Evolutionary conservation across 2,888 invertebrate genomes (phyloP).

Genomic region (Arrhopalites spinosus): DNA sequence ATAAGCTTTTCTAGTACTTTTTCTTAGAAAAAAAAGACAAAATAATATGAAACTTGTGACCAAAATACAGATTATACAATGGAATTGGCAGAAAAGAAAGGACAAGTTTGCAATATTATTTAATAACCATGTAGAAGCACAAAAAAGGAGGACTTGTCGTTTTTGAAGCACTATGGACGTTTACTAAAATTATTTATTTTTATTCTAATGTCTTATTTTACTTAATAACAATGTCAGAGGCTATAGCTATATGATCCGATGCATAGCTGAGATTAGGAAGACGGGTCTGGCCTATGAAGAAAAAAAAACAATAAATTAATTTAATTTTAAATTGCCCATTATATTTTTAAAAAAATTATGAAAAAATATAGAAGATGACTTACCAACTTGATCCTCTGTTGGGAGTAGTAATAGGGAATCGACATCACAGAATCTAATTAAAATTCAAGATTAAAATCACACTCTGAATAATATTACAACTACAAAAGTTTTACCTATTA

Average conservation of each 20-base stretch:
- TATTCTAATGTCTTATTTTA: constrained; percentile 7
- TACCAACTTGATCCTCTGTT: constrained; percentile 63
- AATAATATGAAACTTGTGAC: too few species aligned
- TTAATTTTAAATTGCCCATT: too few species aligned
- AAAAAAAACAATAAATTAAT: too few species aligned
- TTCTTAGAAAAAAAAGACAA: too few species aligned
- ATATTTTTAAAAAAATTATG: too few species aligned
- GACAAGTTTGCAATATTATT: background rate
- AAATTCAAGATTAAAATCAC: background rate
- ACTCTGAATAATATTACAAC: background rate
- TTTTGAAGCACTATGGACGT: background rate
- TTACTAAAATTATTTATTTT: background rate
- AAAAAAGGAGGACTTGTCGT: background rate
- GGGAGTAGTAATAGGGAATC: constrained; percentile 67
- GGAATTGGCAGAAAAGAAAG: background rate
- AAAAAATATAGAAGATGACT: too few species aligned
- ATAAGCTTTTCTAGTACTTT: too few species aligned
- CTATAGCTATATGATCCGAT: constrained; percentile 77
- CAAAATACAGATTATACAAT: too few species aligned
- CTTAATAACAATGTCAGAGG: constrained; percentile 65
- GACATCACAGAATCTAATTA: constrained; percentile 63
- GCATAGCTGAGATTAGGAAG: constrained; percentile 73
- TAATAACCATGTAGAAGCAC: background rate
- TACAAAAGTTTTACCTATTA: constrained; percentile 61
- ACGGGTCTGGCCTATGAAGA: constrained; percentile 67